Evolutionary conservation across 2,888 invertebrate genomes (phyloP).

Genomic region (Pantelozetes paolii): DNA sequence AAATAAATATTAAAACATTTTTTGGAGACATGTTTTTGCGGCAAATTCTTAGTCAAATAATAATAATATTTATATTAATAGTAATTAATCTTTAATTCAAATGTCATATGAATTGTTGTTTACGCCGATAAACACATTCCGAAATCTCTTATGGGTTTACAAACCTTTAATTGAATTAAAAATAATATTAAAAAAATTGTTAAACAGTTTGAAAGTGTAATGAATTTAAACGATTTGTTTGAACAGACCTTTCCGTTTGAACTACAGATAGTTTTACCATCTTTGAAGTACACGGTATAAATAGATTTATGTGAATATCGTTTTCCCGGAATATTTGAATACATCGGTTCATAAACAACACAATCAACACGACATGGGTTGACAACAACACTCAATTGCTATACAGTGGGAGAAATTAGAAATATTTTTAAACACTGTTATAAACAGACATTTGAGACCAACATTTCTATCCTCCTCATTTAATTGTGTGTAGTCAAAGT

Average conservation of each 20-base stretch:
- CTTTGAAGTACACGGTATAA: background rate
- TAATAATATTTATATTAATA: too few relatives aligned
- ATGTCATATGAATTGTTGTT: too few relatives aligned
- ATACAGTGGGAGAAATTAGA: background rate
- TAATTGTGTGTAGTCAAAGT: too few relatives aligned
- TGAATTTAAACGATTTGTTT: background rate
- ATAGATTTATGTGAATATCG: background rate
- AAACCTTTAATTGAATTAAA: background rate
- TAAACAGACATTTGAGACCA: too few relatives aligned
- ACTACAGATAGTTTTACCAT: background rate
- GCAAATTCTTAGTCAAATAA: too few relatives aligned
- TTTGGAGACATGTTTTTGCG: too few relatives aligned
- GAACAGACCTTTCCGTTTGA: background rate
- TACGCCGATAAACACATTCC: background rate
- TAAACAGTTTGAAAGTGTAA: background rate
- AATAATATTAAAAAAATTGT: background rate
- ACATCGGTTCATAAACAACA: background rate
- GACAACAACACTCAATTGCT: background rate
- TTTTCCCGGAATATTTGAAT: background rate
- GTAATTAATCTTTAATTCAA: too few relatives aligned
- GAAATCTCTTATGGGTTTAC: background rate
- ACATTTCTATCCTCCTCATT: too few relatives aligned
- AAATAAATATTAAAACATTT: background rate
- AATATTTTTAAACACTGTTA: background rate
- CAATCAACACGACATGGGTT: slow-evolving; percentile 25